phyloP scores from a whole-genome alignment of 92 coral and sea anemone species.

The Siderastrea siderea region DNA sequence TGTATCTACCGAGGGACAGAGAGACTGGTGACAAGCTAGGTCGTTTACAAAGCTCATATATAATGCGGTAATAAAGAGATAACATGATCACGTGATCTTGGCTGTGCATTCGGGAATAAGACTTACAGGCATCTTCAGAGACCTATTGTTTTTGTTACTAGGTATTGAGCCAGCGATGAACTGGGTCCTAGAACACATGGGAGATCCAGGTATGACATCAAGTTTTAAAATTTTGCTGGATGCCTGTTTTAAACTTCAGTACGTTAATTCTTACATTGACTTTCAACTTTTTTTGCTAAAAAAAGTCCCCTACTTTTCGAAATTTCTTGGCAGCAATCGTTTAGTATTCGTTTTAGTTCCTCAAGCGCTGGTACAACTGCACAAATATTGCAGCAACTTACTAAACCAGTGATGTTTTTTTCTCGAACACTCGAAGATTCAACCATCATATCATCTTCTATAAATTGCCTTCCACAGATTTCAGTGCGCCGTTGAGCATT shows the following conservation, averaged over 20 bases:
- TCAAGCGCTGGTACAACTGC: no score
- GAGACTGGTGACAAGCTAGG: no score
- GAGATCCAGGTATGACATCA: slow-evolving; percentile 78
- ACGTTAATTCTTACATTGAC: no score
- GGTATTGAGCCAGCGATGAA: slow-evolving; percentile 98
- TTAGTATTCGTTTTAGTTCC: no score
- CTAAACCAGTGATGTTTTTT: background rate
- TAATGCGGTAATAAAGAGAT: no score
- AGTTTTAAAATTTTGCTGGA: background rate
- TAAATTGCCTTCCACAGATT: slow-evolving; percentile 60
- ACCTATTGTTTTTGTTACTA: slow-evolving; percentile 1
- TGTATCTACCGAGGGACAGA: no score
- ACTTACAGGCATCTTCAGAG: background rate
- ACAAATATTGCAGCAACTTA: no score
- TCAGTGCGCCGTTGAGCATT: slow-evolving; percentile 78
- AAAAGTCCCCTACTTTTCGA: no score
- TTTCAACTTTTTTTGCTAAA: no score
- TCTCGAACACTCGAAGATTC: background rate
- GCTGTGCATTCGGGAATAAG: background rate
- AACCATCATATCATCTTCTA: background rate
- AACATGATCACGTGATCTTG: background rate
- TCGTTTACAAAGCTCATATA: background rate
- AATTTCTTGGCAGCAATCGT: no score
- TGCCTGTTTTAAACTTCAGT: no score
- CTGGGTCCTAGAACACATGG: slow-evolving; percentile 97